Evolutionary conservation across 1,140 invertebrate species (phyloP).

Genomic region (Drosophila carrolli): DNA sequence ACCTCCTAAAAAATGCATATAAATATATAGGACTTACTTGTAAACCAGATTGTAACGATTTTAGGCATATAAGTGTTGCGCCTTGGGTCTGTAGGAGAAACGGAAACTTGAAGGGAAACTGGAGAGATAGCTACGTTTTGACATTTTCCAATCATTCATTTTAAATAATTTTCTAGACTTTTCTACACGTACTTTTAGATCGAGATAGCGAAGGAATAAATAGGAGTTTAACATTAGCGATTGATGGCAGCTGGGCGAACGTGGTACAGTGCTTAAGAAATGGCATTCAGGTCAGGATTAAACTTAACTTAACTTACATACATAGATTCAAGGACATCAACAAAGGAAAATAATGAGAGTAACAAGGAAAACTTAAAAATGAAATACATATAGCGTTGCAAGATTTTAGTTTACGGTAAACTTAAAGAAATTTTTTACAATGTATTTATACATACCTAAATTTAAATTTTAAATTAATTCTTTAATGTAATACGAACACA

Average conservation of each 20-base stretch:
- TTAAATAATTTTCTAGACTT: conserved; percentile 61
- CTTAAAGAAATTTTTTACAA: conserved; percentile 83
- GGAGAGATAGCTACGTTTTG: conserved; percentile 31
- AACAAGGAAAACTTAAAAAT: conserved; percentile 39
- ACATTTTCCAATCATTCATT: conserved; percentile 38
- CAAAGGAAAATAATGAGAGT: conserved; percentile 29
- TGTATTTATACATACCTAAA: conserved; percentile 84
- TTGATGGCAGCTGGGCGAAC: conserved; percentile 31
- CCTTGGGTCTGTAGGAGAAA: conserved; percentile 47
- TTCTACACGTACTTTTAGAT: conserved; percentile 70
- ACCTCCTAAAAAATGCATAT: conserved; percentile 57
- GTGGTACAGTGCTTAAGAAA: conserved; percentile 58
- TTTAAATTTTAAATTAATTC: conserved; percentile 84
- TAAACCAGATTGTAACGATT: conserved; percentile 71
- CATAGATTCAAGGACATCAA: conserved; percentile 51
- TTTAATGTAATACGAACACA: conserved; percentile 85
- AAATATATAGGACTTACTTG: conserved; percentile 61
- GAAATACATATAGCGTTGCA: conserved; percentile 72
- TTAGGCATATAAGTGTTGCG: conserved; percentile 77
- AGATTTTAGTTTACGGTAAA: conserved; percentile 82
- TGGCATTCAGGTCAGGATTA: conserved; percentile 45
- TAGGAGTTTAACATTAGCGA: conserved; percentile 58
- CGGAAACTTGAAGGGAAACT: conserved; percentile 21
- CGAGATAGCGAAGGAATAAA: conserved; percentile 15
- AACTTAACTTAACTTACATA: conserved; percentile 46